Evolutionary conservation across 2,888 invertebrate species (phyloP).

Genomic region (Pollenia amentaria): DNA sequence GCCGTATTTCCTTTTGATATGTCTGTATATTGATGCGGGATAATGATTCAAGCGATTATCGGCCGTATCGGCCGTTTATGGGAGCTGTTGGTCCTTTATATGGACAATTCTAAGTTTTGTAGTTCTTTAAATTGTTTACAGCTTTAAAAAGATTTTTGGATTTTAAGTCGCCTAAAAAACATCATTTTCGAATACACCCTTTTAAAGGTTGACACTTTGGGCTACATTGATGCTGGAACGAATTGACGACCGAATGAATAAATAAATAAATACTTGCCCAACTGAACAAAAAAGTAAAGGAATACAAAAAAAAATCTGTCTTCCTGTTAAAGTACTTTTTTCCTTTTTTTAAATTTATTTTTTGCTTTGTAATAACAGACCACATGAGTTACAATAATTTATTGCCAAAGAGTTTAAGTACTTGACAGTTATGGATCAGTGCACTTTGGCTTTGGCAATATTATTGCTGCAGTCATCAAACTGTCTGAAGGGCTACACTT

Average conservation of each 20-base stretch:
- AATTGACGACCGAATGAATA: conserved; percentile 17
- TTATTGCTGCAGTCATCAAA: conserved; percentile 26
- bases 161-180: background rate
- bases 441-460: conserved; percentile 63
- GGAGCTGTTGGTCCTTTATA: too few relatives aligned
- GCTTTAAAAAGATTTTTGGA: background rate
- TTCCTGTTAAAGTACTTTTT: background rate
- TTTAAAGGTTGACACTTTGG: conserved; percentile 36
- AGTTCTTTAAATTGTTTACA: too few relatives aligned
- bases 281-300: background rate
- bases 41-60: too few relatives aligned
- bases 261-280: conserved; percentile 23
- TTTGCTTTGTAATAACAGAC: background rate
- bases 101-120: too few relatives aligned
- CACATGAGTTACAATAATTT: conserved; percentile 60
- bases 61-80: too few relatives aligned
- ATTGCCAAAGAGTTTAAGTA: conserved; percentile 47
- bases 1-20: too few relatives aligned
- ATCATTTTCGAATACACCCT: background rate
- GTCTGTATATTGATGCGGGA: too few relatives aligned
- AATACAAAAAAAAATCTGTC: background rate
- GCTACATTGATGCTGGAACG: conserved; percentile 6
- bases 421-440: conserved; percentile 66
- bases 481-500: conserved; percentile 35
- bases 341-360: background rate